phyloP scores from a whole-genome alignment of 2,113 vertebrate genomes.

The Fulmarus glacialis region DNA sequence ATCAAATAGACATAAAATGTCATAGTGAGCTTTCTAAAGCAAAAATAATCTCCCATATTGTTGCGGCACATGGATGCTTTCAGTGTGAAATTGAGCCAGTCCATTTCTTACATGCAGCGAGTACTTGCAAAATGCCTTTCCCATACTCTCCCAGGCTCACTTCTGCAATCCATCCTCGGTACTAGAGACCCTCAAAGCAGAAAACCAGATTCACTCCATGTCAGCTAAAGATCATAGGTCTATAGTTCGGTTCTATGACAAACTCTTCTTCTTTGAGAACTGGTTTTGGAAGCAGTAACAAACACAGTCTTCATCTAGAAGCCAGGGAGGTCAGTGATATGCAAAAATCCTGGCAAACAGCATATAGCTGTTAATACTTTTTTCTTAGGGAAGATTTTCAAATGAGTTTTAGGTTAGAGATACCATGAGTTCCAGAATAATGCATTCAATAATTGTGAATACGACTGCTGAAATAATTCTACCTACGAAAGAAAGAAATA shows the following conservation, averaged over 20 bases:
- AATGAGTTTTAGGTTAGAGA: neutral
- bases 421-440: neutral
- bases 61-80: neutral
- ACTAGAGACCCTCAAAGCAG: neutral
- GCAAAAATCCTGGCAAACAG: neutral
- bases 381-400: neutral
- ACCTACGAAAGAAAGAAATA: neutral
- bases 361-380: neutral
- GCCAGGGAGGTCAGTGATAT: neutral
- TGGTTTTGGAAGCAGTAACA: neutral
- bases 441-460: neutral
- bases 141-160: neutral
- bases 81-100: neutral
- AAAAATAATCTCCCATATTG: conserved; percentile 24
- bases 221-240: neutral
- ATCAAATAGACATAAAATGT: conserved; percentile 35
- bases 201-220: neutral
- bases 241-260: neutral
- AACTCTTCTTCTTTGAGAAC: neutral
- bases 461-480: neutral
- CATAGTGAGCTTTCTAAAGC: neutral
- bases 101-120: neutral
- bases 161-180: neutral
- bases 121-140: neutral
- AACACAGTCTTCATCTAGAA: neutral